Percentiles rank a stretch among this genome's conserved stretches.
These are phyloP conservation scores for Steinernema carpocapsae DNA, from an alignment of 2,888 invertebrate species.

Conservation along the genomic window DNA sequence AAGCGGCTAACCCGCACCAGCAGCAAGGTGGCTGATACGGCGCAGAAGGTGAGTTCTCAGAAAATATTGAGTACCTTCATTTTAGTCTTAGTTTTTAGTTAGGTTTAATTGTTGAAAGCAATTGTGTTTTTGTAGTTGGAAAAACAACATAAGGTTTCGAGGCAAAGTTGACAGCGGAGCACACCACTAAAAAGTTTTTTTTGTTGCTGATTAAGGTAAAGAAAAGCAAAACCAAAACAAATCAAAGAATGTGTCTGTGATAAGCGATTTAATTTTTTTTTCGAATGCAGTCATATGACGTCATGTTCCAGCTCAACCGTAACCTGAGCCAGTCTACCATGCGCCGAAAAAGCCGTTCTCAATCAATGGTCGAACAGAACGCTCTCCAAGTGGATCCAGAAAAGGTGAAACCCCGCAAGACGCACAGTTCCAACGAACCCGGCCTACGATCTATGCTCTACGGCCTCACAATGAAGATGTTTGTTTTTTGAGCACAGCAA, in stretches of 20 bases:
- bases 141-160: no score
- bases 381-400: neutral
- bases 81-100: no score
- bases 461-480: constrained; percentile 57
- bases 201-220: neutral
- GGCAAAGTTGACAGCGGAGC: neutral
- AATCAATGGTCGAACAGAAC: constrained; percentile 28
- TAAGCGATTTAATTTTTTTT: no score
- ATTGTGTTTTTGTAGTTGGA: no score
- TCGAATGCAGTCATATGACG: no score
- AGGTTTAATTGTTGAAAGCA: no score
- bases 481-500: constrained; percentile 37
- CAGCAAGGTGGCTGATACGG: constrained; percentile 25
- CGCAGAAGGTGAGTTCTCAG: neutral
- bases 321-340: constrained; percentile 20
- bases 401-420: constrained; percentile 16
- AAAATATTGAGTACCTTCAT: no score
- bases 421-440: constrained; percentile 45
- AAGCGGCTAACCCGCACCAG: constrained; percentile 11
- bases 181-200: neutral
- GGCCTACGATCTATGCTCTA: constrained; percentile 63
- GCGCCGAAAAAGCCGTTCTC: constrained; percentile 25
- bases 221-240: no score
- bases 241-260: neutral
- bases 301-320: constrained; percentile 18